A percentile compares a stretch with the other conserved stretches of the same genome.
Evolutionary conservation across 2,888 invertebrate species (phyloP).

Genomic region (Cetonia aurata): DNA sequence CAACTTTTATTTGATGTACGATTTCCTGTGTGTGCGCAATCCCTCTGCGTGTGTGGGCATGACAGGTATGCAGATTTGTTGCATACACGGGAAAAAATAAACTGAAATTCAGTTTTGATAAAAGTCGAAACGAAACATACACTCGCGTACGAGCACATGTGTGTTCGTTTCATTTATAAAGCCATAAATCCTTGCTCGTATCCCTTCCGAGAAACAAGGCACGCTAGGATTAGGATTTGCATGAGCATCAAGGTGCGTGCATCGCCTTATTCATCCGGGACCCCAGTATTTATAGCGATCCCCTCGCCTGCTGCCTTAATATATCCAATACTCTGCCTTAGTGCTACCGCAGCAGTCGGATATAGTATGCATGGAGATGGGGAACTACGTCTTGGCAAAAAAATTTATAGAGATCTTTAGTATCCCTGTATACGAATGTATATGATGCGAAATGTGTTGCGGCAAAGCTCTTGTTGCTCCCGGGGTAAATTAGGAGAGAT

Average conservation of each 20-base stretch:
- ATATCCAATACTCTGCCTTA: slow-evolving; percentile 44
- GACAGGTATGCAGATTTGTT: slow-evolving; percentile 52
- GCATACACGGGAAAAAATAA: slow-evolving; percentile 37
- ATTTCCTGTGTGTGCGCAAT: slow-evolving; percentile 50
- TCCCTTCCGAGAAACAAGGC: slow-evolving; percentile 50
- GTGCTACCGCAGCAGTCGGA: slow-evolving; percentile 29
- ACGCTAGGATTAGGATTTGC: slow-evolving; percentile 51
- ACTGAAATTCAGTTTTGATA: slow-evolving; percentile 43
- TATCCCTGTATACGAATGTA: slow-evolving; percentile 25
- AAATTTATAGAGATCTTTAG: slow-evolving; percentile 42
- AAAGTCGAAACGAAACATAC: slow-evolving; percentile 38
- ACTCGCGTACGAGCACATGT: slow-evolving; percentile 46
- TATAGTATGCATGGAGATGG: slow-evolving; percentile 31
- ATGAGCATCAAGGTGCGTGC: slow-evolving; percentile 50
- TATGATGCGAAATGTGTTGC: slow-evolving; percentile 13
- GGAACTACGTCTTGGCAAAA: slow-evolving; percentile 26
- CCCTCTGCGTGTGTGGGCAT: slow-evolving; percentile 50
- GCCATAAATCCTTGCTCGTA: slow-evolving; percentile 54
- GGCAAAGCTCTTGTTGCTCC: slow-evolving; percentile 16
- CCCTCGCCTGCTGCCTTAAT: slow-evolving; percentile 43
- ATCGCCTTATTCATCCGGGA: slow-evolving; percentile 45
- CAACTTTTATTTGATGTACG: slow-evolving; percentile 51
- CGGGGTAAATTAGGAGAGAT: slow-evolving; percentile 21
- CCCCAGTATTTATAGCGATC: slow-evolving; percentile 48
- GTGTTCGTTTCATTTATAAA: slow-evolving; percentile 55